These are phyloP conservation scores for Ryuthela nishihirai DNA, from an alignment of 2,888 invertebrate species.

Conservation along the genomic window DNA sequence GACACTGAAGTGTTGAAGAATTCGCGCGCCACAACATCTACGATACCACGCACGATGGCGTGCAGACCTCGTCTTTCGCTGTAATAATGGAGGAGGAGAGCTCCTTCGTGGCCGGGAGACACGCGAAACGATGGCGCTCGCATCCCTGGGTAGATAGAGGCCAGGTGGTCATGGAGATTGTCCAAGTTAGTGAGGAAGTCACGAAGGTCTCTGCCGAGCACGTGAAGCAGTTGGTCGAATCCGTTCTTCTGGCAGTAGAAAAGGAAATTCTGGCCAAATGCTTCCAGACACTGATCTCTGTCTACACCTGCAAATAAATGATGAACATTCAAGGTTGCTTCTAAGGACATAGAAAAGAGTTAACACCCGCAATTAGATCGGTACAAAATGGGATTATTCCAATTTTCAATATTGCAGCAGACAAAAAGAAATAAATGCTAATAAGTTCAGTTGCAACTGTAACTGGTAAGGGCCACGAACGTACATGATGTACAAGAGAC, in stretches of 20 bases:
- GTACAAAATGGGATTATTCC: too few relatives aligned
- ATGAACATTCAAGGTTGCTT: too few relatives aligned
- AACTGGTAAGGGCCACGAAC: too few relatives aligned
- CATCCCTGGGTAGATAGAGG: slow-evolving; percentile 49
- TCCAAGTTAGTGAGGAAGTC: slow-evolving; percentile 43
- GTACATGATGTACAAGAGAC: too few relatives aligned
- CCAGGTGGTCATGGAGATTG: slow-evolving; percentile 46
- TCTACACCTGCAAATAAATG: slow-evolving; percentile 44
- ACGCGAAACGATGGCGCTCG: slow-evolving; percentile 51
- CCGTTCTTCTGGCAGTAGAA: slow-evolving; percentile 39
- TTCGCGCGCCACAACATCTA: slow-evolving; percentile 33
- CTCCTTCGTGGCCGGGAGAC: slow-evolving; percentile 30
- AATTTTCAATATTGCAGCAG: too few relatives aligned
- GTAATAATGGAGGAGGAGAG: slow-evolving; percentile 42
- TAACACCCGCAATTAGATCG: too few relatives aligned
- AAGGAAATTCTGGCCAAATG: slow-evolving; percentile 44
- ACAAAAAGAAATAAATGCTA: too few relatives aligned
- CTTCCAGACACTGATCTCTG: slow-evolving; percentile 47
- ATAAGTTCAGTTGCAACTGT: too few relatives aligned
- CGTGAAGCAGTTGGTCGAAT: slow-evolving; percentile 41
- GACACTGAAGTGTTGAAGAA: slow-evolving; percentile 39
- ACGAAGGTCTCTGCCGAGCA: slow-evolving; percentile 41
- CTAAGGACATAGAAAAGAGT: too few relatives aligned
- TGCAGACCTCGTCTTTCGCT: slow-evolving; percentile 41
- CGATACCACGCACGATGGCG: slow-evolving; percentile 41